phyloP scores from a whole-genome alignment of 2,113 vertebrate species.

The Mungos mungo region DNA sequence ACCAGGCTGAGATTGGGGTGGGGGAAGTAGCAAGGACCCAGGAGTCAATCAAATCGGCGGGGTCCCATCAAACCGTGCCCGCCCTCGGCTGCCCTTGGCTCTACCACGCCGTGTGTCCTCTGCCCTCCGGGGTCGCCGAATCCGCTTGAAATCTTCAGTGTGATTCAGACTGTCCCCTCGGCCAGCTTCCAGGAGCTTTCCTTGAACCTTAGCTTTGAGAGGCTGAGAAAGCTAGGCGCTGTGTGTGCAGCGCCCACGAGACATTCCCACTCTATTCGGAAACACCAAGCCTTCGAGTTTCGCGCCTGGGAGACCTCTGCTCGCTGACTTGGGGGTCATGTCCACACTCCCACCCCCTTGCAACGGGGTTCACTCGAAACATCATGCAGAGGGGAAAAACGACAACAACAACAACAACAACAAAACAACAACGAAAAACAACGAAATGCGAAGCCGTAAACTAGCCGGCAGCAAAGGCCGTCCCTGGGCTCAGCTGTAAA shows the following conservation, averaged over 20 bases:
- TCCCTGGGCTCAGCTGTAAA: neutral
- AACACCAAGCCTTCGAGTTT: neutral
- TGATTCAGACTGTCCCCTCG: neutral
- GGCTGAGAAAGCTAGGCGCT: neutral
- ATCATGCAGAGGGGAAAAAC: neutral
- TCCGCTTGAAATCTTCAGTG: neutral
- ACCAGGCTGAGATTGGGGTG: neutral
- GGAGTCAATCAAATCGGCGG: conserved; percentile 14
- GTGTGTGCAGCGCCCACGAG: neutral
- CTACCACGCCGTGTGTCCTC: neutral
- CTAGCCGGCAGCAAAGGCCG: neutral
- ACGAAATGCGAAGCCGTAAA: neutral
- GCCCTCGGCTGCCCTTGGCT: neutral
- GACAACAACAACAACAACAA: too few relatives aligned
- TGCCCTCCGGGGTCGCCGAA: neutral
- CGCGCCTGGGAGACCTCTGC: neutral
- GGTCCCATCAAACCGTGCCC: neutral
- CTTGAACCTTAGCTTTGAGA: neutral
- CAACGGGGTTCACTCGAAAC: neutral
- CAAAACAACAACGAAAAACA: neutral
- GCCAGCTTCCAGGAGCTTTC: neutral
- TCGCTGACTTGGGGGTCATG: neutral
- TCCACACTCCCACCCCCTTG: neutral
- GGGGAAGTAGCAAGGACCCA: neutral
- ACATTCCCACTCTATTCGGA: neutral